A percentile compares a stretch with the other conserved stretches of the same genome.
These are phyloP conservation scores for Lerema accius DNA, from an alignment of 1,140 invertebrate genomes.

Conservation along the genomic window DNA sequence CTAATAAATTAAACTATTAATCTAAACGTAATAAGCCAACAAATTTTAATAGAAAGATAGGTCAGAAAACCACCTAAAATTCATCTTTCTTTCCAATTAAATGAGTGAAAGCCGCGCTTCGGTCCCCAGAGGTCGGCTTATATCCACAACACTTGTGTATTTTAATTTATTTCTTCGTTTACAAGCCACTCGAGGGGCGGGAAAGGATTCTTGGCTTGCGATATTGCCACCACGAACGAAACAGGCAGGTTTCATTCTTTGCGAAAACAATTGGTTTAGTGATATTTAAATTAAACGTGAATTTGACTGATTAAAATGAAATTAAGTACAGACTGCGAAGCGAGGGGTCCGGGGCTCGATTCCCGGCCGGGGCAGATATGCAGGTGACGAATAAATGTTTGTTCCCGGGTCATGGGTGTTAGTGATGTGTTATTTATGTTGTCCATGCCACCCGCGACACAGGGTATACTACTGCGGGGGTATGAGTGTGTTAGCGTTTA, in stretches of 20 bases:
- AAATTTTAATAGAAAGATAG: slow-evolving; percentile 11
- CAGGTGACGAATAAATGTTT: too few species aligned
- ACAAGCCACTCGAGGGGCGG: slow-evolving; percentile 25
- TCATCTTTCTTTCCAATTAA: slow-evolving; percentile 29
- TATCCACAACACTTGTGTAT: slow-evolving; percentile 35
- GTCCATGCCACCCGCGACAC: too few species aligned
- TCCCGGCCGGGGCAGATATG: too few species aligned
- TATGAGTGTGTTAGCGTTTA: too few species aligned
- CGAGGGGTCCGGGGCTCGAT: too few species aligned
- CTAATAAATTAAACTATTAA: too few species aligned
- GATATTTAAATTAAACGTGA: slow-evolving; percentile 25
- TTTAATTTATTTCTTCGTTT: slow-evolving; percentile 38
- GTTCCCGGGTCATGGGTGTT: too few species aligned
- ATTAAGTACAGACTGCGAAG: too few species aligned
- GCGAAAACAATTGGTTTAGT: slow-evolving; percentile 9
- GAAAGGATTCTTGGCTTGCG: slow-evolving; percentile 25
- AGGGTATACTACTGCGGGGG: too few species aligned
- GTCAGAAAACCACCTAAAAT: slow-evolving; percentile 13
- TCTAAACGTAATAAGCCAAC: too few species aligned
- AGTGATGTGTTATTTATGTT: too few species aligned
- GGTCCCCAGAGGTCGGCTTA: slow-evolving; percentile 13
- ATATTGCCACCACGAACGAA: slow-evolving; percentile 29
- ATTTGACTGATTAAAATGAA: too few species aligned
- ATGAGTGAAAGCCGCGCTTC: slow-evolving; percentile 19
- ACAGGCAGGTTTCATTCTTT: slow-evolving; percentile 28